These are phyloP conservation scores for Danaus plexippus DNA, from an alignment of 1,140 invertebrate species.

Conservation along the genomic window DNA sequence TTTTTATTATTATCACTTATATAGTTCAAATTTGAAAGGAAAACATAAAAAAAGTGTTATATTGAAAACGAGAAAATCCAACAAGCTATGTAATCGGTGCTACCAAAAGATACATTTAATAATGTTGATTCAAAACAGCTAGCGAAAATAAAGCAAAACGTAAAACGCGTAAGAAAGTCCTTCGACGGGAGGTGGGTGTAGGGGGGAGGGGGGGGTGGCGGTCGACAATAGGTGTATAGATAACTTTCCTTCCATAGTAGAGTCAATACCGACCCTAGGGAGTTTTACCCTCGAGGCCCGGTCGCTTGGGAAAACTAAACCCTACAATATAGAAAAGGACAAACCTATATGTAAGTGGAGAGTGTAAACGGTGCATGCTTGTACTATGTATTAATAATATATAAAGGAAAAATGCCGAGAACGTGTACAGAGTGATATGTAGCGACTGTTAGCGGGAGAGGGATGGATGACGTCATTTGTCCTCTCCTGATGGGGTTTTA, in stretches of 20 bases:
- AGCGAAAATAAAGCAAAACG: conserved; percentile 57
- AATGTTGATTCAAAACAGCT: conserved; percentile 24
- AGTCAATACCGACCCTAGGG: conserved; percentile 70
- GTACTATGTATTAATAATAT: conserved; percentile 71
- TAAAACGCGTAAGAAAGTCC: conserved; percentile 67
- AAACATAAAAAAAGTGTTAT: no score
- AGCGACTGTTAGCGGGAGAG: conserved; percentile 66
- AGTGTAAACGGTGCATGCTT: conserved; percentile 45
- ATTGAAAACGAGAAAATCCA: no score
- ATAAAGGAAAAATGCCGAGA: conserved; percentile 70
- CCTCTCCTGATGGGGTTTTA: conserved; percentile 70
- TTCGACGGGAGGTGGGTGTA: conserved; percentile 35
- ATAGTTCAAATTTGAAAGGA: no score
- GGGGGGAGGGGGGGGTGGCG: conserved; percentile 29
- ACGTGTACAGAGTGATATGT: conserved; percentile 67
- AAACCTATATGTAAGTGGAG: conserved; percentile 31
- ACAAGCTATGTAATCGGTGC: no score
- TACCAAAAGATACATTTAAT: conserved; percentile 10
- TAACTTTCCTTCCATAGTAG: conserved; percentile 68
- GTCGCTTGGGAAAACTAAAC: conserved; percentile 70
- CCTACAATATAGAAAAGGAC: conserved; percentile 70
- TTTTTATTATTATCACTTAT: no score
- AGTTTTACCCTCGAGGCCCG: conserved; percentile 67
- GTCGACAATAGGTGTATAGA: conserved; percentile 69
- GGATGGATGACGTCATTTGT: conserved; percentile 70